Percentiles rank a stretch among this genome's conserved stretches.
These are phyloP conservation scores for Ahaetulla prasina DNA, from an alignment of 2,113 vertebrate genomes.

Conservation along the genomic window DNA sequence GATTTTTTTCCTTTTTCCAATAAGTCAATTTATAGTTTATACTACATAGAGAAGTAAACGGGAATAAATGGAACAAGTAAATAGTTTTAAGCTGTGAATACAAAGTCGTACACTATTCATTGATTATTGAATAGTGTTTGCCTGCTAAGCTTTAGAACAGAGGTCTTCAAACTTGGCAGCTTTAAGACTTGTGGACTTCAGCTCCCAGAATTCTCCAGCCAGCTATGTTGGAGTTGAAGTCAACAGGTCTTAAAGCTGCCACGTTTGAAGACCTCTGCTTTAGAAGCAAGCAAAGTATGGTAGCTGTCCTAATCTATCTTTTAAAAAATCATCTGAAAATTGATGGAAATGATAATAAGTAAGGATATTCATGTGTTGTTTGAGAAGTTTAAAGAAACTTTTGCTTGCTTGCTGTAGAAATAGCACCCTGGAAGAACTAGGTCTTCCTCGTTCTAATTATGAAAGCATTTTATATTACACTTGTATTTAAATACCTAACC, in stretches of 20 bases:
- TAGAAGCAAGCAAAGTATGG: background rate
- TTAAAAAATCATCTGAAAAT: background rate
- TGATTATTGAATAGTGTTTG: background rate
- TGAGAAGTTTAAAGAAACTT: background rate
- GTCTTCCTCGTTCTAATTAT: background rate
- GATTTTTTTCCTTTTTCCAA: background rate
- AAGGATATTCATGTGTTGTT: background rate
- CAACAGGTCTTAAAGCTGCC: too few relatives aligned
- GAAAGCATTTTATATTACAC: background rate
- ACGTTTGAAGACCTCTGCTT: too few relatives aligned
- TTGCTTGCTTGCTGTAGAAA: background rate
- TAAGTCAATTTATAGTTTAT: background rate
- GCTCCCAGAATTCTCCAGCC: too few relatives aligned
- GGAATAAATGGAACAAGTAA: background rate
- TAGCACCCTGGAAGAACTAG: too few relatives aligned
- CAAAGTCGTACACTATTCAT: background rate
- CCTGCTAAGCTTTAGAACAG: background rate
- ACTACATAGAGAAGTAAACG: background rate
- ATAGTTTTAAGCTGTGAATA: background rate
- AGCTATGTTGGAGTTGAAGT: too few relatives aligned
- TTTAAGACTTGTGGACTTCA: too few relatives aligned
- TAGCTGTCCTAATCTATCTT: background rate
- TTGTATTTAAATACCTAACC: background rate
- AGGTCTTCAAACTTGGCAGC: too few relatives aligned
- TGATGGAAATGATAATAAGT: background rate